Conservation (phyloP, 2,888 invertebrate genomes). For the Tinea trinotella region DNA sequence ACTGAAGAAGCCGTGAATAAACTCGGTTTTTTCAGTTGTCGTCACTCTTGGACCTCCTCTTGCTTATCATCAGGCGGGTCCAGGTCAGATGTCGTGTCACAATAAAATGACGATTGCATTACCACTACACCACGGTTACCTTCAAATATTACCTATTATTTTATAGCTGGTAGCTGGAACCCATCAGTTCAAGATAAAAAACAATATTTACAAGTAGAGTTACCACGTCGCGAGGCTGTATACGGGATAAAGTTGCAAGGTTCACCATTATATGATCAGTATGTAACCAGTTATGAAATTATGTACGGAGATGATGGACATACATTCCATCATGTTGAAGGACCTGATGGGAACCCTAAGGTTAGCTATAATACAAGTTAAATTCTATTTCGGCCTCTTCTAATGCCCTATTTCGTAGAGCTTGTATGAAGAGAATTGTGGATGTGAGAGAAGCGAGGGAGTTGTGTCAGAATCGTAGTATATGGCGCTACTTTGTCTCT, state of each 20-base stretch:
- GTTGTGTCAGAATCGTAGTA: no score
- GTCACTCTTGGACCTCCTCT: no score
- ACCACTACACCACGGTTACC: no score
- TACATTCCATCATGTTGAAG: conserved; percentile 72
- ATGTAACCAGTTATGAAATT: conserved; percentile 83
- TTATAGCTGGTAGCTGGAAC: conserved; percentile 77
- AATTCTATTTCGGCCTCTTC: neutral
- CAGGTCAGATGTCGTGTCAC: no score
- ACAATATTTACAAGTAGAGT: conserved; percentile 80
- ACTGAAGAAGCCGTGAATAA: no score
- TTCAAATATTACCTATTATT: neutral
- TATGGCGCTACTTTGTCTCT: no score
- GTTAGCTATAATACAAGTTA: no score
- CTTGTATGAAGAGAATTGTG: no score
- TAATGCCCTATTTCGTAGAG: neutral
- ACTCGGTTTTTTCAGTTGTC: no score
- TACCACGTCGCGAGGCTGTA: conserved; percentile 76
- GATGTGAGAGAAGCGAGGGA: no score
- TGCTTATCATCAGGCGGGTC: no score
- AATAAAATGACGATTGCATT: no score
- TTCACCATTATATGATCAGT: conserved; percentile 77
- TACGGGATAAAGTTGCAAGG: conserved; percentile 84
- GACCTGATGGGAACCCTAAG: conserved; percentile 65
- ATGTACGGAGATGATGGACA: conserved; percentile 78
- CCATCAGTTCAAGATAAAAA: conserved; percentile 71